Conservation (phyloP, 2,113 vertebrate genomes). For the Aspiorhynchus laticeps region DNA sequence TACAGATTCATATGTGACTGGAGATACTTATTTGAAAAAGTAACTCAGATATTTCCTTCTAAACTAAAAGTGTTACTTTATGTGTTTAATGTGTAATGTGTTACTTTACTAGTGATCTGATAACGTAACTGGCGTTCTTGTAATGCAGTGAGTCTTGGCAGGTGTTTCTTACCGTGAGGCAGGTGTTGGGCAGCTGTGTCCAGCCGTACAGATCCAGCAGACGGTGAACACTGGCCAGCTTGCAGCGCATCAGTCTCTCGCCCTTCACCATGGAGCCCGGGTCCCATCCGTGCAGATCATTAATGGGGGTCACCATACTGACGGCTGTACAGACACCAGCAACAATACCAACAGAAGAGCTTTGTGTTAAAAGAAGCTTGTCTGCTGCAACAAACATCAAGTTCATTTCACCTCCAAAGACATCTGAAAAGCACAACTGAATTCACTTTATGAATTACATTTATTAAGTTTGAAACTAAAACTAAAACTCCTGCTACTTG, state of each 20-base stretch:
- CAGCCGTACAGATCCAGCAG: slow-evolving; percentile 94
- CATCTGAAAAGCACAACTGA: neutral
- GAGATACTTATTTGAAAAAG: no score
- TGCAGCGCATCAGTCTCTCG: slow-evolving; percentile 92
- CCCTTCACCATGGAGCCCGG: slow-evolving; percentile 86
- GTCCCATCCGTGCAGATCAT: slow-evolving; percentile 88
- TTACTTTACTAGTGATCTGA: no score
- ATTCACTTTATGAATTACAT: neutral
- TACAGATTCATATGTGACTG: neutral
- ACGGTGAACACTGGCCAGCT: slow-evolving; percentile 89
- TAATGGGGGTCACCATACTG: slow-evolving; percentile 90
- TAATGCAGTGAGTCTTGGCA: no score
- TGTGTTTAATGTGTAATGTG: no score
- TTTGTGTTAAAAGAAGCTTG: neutral
- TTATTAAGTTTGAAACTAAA: neutral
- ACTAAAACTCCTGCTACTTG: neutral
- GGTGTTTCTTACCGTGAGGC: slow-evolving; percentile 81
- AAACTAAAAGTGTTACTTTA: no score
- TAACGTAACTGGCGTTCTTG: no score
- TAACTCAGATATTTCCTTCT: no score
- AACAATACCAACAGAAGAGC: no score
- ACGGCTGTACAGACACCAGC: slow-evolving; percentile 75
- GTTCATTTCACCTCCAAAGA: neutral
- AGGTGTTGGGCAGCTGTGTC: slow-evolving; percentile 85
- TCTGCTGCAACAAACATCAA: neutral